phyloP scores from a whole-genome alignment of 2,888 invertebrate genomes.

The Agonopterix arenella region DNA sequence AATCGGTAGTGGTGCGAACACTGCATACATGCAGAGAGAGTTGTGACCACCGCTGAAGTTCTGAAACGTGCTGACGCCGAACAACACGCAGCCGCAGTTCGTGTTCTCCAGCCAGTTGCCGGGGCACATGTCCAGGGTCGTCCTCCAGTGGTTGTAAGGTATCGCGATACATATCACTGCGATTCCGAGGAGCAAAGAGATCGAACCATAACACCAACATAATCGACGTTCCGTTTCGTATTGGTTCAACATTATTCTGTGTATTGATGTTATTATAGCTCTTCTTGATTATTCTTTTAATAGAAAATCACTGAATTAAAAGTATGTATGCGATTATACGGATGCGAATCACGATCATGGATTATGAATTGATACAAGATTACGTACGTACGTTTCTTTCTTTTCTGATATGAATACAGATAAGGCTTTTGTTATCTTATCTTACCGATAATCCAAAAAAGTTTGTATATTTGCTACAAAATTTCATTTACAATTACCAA shows the following conservation, averaged over 20 bases:
- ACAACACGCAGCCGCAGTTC: constrained; percentile 83
- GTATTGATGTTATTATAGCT: too few relatives aligned
- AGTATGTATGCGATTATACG: too few relatives aligned
- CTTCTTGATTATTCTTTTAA: too few relatives aligned
- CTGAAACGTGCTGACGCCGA: constrained; percentile 77
- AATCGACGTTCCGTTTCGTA: constrained; percentile 56
- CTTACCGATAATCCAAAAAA: too few relatives aligned
- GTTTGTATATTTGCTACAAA: too few relatives aligned
- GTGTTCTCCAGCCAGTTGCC: constrained; percentile 73
- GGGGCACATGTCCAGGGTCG: constrained; percentile 80
- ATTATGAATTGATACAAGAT: too few relatives aligned
- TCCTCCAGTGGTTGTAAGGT: constrained; percentile 82
- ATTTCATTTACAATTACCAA: too few relatives aligned
- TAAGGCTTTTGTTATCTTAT: too few relatives aligned
- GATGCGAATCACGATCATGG: too few relatives aligned
- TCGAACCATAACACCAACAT: constrained; percentile 49
- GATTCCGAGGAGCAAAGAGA: constrained; percentile 41
- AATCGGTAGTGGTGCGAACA: constrained; percentile 80
- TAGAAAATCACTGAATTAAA: too few relatives aligned
- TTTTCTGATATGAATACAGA: too few relatives aligned
- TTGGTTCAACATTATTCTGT: constrained; percentile 42
- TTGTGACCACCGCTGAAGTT: constrained; percentile 81
- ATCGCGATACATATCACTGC: constrained; percentile 74
- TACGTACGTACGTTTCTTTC: too few relatives aligned
- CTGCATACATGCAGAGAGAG: constrained; percentile 81